Conservation (phyloP, 2,113 vertebrate species). For the Ailurus styani region DNA sequence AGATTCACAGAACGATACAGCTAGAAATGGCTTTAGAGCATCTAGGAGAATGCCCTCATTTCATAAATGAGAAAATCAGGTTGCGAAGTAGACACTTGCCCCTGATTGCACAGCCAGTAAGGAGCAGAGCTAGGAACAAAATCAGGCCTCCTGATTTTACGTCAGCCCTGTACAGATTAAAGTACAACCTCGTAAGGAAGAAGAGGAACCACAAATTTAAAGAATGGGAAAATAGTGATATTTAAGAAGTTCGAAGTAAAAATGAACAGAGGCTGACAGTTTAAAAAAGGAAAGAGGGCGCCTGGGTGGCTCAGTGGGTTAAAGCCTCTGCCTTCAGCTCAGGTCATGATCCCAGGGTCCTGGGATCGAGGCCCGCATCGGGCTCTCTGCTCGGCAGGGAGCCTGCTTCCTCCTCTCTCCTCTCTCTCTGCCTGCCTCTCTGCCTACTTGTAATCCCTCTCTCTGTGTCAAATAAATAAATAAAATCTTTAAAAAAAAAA, state of each 20-base stretch:
- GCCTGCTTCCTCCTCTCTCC: no score
- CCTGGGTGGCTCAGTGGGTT: no score
- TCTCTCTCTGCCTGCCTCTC: no score
- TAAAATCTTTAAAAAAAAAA: no score
- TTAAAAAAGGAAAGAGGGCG: not conserved
- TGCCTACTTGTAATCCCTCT: no score
- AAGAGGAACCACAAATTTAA: not conserved
- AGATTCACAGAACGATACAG: not conserved
- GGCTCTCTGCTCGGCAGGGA: no score
- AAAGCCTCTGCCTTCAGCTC: no score
- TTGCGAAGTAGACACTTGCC: not conserved
- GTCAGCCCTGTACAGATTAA: not conserved
- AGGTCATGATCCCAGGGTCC: no score
- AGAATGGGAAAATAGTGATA: not conserved
- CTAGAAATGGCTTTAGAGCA: not conserved
- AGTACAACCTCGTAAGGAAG: not conserved
- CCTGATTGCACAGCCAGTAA: not conserved
- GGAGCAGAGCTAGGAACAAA: not conserved
- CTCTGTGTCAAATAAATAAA: no score
- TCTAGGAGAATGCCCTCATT: not conserved
- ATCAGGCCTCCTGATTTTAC: not conserved
- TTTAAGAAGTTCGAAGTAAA: conserved; percentile 8
- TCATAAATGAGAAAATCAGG: not conserved
- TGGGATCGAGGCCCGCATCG: no score
- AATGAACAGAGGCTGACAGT: not conserved